These are phyloP conservation scores for Procapra przewalskii DNA, from an alignment of 2,113 vertebrate genomes.

Conservation along the genomic window DNA sequence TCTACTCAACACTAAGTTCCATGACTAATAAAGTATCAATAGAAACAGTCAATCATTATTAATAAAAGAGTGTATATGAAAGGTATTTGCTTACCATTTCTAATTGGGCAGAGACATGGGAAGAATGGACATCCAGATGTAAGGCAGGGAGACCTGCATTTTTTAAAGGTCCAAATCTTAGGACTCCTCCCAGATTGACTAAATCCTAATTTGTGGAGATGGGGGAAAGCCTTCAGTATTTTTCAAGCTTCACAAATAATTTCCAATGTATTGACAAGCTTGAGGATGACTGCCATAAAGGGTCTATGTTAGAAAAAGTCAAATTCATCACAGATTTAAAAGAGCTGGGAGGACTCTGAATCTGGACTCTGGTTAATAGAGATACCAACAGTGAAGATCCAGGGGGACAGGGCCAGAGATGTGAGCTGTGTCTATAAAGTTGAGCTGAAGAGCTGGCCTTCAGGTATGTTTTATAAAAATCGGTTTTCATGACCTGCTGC, in stretches of 20 bases:
- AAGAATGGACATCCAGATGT: neutral
- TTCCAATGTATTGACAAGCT: neutral
- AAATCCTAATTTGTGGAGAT: neutral
- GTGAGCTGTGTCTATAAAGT: neutral
- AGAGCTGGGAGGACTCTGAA: neutral
- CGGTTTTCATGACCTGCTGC: neutral
- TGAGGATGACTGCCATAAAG: neutral
- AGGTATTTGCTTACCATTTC: neutral
- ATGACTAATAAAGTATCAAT: neutral
- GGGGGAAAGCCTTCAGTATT: neutral
- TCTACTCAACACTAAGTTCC: neutral
- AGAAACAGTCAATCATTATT: neutral
- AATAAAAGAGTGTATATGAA: neutral
- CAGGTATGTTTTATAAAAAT: neutral
- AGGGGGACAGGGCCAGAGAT: neutral
- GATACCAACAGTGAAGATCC: neutral
- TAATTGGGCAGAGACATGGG: no score
- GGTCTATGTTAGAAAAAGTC: neutral
- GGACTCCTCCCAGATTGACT: neutral
- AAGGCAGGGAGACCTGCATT: neutral
- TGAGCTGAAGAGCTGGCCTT: neutral
- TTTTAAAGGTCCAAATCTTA: neutral
- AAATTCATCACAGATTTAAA: neutral
- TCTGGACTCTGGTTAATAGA: neutral
- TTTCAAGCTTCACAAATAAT: neutral